Evolutionary conservation across 2,113 vertebrate species (phyloP).

Genomic region (Bujurquina vittata): DNA sequence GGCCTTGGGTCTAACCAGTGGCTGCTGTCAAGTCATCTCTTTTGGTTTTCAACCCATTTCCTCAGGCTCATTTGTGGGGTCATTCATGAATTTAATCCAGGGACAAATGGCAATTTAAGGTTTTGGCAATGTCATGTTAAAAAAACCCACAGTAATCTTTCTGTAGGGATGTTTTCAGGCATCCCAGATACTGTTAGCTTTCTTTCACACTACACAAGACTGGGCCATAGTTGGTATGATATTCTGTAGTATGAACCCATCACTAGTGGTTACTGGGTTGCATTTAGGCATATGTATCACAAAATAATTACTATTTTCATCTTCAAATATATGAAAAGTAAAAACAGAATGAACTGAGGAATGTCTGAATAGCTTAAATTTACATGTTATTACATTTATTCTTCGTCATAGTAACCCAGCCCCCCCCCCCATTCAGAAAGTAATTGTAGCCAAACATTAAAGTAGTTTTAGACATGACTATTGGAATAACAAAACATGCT

Average conservation of each 20-base stretch:
- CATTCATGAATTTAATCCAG: conserved; percentile 21
- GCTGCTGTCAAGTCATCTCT: conserved; percentile 22
- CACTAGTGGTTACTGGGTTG: not conserved
- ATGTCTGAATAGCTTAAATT: not conserved
- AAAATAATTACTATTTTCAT: not conserved
- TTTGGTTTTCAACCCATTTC: not conserved
- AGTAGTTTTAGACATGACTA: not conserved
- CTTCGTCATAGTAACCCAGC: too few relatives aligned
- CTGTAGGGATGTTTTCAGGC: not conserved
- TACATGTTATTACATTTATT: too few relatives aligned
- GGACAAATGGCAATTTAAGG: conserved; percentile 26
- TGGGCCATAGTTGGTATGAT: not conserved
- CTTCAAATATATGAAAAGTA: not conserved
- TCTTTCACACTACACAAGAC: not conserved
- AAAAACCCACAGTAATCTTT: not conserved
- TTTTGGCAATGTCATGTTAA: not conserved
- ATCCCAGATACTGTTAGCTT: not conserved
- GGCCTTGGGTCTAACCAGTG: conserved; percentile 20
- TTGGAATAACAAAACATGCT: not conserved
- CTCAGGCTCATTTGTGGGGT: conserved; percentile 4
- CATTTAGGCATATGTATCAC: not conserved
- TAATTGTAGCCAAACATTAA: not conserved
- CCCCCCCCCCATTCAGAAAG: not conserved
- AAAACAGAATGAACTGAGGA: not conserved
- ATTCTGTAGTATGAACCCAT: not conserved